Evolutionary conservation across 2,113 vertebrate genomes (phyloP), one percentile per base, ranked within the genome.

Genomic region (Crotalus helleri): DNA sequence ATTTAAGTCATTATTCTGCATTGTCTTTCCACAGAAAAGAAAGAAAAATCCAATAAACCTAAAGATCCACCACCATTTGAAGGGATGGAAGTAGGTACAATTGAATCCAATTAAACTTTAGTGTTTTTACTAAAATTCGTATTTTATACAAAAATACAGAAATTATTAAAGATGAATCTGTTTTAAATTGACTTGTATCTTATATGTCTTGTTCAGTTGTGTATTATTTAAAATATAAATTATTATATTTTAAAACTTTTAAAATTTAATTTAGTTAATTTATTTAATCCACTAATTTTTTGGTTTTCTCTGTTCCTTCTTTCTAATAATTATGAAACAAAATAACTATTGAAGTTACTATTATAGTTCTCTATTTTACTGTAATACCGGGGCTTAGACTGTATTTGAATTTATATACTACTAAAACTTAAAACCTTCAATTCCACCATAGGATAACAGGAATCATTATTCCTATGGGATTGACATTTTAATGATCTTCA

Each of bases 11-110:
- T 49, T 87, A 87, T 21, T 87, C 53, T 93, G 21, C 92, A 46
- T 93, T 94, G 92, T 92, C 29, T 92, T 57, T 87, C 96, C 97
- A 96, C 96, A 96, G 98, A 98, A 95, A 98, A 98, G 92, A 98
- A 98, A 93, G 99, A 98, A 95, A 98, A 98, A 95, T 95, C 95
- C 19, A 97, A 95, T 91, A 98, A 98, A 59, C 98, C 98, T 33
- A 97, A 98, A 97, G 98, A 99, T 96, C 98, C 99, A 90, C 97
- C 98, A 61, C 98, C 98, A 0, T 99, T 99, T 97, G 97, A 98
- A 96, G 99, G 98, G 95, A 98, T 98, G 95, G 98, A 99, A 98
- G 99, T 99, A 98, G 98, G 94, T 94, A 85, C 0, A 89, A 12
- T 2, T 61, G 94, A 12, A 92, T 54, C 0, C 17, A 92, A 19